phyloP scores from a whole-genome alignment of 2,113 vertebrate species.

The Mungos mungo region DNA sequence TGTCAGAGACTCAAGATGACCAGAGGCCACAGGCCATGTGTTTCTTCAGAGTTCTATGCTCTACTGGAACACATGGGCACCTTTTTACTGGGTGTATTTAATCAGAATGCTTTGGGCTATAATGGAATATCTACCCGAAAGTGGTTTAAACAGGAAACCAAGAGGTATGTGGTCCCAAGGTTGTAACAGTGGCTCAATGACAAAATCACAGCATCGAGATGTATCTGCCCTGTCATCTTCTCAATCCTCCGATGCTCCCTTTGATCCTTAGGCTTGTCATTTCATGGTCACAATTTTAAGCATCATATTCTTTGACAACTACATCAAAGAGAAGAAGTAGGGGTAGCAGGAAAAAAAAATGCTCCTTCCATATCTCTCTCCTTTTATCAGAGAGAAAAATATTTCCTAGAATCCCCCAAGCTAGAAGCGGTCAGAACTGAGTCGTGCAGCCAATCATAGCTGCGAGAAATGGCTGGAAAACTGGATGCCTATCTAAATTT shows the following conservation, averaged over 20 bases:
- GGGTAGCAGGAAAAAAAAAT: background rate
- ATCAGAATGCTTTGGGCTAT: background rate
- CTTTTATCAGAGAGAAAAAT: conserved; percentile 8
- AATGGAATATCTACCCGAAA: background rate
- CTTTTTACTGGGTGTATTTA: background rate
- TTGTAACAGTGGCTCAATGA: background rate
- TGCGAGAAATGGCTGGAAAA: background rate
- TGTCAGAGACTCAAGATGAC: background rate
- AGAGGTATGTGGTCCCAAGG: background rate
- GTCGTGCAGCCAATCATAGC: background rate
- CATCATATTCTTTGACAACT: background rate
- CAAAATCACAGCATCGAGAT: background rate
- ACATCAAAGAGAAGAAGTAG: background rate
- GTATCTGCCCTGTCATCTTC: background rate
- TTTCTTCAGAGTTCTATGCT: background rate
- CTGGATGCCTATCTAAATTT: background rate
- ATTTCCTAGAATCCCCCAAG: background rate
- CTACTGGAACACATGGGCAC: background rate
- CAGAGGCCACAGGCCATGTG: background rate
- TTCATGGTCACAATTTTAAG: background rate
- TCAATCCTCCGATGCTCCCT: background rate
- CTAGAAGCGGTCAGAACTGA: background rate
- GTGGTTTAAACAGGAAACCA: background rate
- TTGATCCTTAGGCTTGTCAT: background rate
- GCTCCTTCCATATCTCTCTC: background rate